Conservation (phyloP, 2,888 invertebrate genomes). For the Onthophagus sagittarius region DNA sequence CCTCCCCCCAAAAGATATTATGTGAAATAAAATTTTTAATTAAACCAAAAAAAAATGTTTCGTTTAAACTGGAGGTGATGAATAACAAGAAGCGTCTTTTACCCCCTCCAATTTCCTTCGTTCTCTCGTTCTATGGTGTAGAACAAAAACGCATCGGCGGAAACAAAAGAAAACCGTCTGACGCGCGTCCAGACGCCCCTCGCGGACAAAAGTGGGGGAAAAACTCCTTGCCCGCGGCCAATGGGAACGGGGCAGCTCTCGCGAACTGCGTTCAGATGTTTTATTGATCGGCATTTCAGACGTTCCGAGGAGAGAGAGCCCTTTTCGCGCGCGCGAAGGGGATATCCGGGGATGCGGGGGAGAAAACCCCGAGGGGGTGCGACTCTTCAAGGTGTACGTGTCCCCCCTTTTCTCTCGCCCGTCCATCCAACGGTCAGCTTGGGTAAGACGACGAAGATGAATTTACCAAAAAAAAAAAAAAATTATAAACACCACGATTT, state of each 20-base stretch:
- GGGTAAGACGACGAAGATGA: too few relatives aligned
- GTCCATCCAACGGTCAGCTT: not conserved
- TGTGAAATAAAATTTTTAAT: too few relatives aligned
- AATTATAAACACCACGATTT: too few relatives aligned
- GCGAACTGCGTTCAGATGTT: conserved; percentile 41
- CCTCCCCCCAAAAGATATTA: too few relatives aligned
- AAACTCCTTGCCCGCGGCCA: conserved; percentile 48
- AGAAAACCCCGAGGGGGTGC: not conserved
- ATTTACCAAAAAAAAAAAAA: too few relatives aligned
- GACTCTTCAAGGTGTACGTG: not conserved
- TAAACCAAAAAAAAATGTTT: too few relatives aligned
- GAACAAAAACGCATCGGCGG: conserved; percentile 26
- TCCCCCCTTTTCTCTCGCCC: not conserved
- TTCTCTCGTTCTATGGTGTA: not conserved
- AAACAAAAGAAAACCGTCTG: conserved; percentile 49
- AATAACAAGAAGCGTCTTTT: not conserved
- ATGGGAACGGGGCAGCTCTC: conserved; percentile 42
- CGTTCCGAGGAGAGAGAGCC: conserved; percentile 26
- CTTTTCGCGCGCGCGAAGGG: not conserved
- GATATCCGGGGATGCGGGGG: not conserved
- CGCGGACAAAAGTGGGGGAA: conserved; percentile 43
- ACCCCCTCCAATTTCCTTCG: not conserved
- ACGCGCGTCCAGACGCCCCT: conserved; percentile 37
- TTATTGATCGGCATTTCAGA: conserved; percentile 49
- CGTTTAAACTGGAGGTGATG: too few relatives aligned